A percentile compares a stretch with the other conserved stretches of the same genome.
These are phyloP conservation scores for Leucophenga varia DNA, from an alignment of 1,140 invertebrate genomes.

Conservation along the genomic window DNA sequence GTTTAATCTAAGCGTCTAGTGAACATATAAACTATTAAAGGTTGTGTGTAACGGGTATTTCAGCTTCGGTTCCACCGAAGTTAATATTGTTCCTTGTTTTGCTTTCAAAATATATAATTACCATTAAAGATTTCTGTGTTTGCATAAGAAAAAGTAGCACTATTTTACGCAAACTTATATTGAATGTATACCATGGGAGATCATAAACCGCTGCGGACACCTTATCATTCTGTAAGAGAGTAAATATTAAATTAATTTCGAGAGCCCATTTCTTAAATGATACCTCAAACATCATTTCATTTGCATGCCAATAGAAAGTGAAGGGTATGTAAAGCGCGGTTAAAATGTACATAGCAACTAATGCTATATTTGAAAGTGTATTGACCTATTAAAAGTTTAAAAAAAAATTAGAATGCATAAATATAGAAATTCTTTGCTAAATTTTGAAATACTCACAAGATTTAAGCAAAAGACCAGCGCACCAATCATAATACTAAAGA, in stretches of 20 bases:
- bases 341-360: conserved; percentile 36
- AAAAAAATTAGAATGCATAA: background rate
- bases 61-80: too few relatives aligned
- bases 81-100: too few relatives aligned
- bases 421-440: background rate
- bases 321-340: conserved; percentile 50
- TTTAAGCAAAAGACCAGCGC: conserved; percentile 45
- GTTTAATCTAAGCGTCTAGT: too few relatives aligned
- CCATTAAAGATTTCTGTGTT: conserved; percentile 39
- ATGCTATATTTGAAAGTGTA: background rate
- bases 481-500: conserved; percentile 41
- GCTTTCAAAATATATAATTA: too few relatives aligned
- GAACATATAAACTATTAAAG: too few relatives aligned
- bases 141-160: conserved; percentile 44
- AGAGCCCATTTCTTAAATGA: background rate
- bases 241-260: background rate
- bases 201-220: conserved; percentile 37
- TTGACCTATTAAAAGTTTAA: background rate
- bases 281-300: conserved; percentile 43
- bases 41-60: too few relatives aligned
- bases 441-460: conserved; percentile 26
- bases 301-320: conserved; percentile 48
- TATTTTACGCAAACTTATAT: conserved; percentile 34
- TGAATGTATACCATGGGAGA: conserved; percentile 31
- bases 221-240: conserved; percentile 16